Evolutionary conservation across 2,113 vertebrate species (phyloP), one percentile per base, ranked within the genome.

Genomic region (Triplophysa rosa): DNA sequence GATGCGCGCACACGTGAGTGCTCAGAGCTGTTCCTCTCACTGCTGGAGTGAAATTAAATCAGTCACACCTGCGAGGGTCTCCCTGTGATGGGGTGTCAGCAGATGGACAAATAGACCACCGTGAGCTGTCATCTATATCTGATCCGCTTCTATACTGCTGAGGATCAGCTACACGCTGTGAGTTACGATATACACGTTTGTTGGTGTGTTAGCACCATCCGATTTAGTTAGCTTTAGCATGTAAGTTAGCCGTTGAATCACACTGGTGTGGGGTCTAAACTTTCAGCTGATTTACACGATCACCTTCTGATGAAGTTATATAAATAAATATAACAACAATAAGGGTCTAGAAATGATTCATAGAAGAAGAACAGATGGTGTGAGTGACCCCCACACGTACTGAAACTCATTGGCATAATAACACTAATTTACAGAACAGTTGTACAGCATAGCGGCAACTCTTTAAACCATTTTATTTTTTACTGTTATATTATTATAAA

Each of bases 1-100:
- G 62, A 49, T 77, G 73, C 61, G 73, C 73, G 73, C 73, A 54
- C 61, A 77, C 61, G 19, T 77, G 73, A 77, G 12, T 19, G 47
- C 26, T 75, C 37, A 64, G 10, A 11, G 17, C 42, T 21, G 73
- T 16, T 65, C 24, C 8, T 65, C 33, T 76, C 37, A 63, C 58
- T 65, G 61, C 62, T 54, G 26, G 73, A 65, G 62, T 77, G 14
- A 65, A 65, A 77, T 73, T 54, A 45, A 73, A 65, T 23, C 24
- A 54, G 11, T 65, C 40, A 54, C 61, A 65, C 59, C 45, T 54
- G 13, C 8, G 2, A 65, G 42, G 62, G 61, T 77, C 45, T 77
- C 17, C 62, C 16, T 63, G 21, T n/a, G 6, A 33, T 42, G 73
- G 29, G 62, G 24, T 64, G 42, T 13, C 61, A 65, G 42, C 62